Percentiles rank a stretch among this genome's conserved stretches.
Evolutionary conservation across 2,797 vertebrate species (phyloP).

Genomic region (Cygnus olor): DNA sequence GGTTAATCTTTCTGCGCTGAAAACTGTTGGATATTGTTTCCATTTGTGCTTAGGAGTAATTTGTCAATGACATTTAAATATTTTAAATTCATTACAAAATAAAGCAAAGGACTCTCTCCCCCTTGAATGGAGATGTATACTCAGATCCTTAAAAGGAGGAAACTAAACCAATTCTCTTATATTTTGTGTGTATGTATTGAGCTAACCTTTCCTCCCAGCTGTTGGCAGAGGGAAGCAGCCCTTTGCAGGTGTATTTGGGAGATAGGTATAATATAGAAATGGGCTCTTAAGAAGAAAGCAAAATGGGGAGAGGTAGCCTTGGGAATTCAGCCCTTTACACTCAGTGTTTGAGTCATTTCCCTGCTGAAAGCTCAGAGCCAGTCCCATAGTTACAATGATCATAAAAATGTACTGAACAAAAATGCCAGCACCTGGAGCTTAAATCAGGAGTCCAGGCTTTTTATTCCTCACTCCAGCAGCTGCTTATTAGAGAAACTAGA

Average conservation of each 20-base stretch:
- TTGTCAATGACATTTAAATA: background rate
- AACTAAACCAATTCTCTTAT: background rate
- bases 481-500: conserved; percentile 30
- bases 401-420: background rate
- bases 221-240: background rate
- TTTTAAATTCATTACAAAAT: background rate
- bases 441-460: background rate
- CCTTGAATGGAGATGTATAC: background rate
- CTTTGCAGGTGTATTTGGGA: background rate
- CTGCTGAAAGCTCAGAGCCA: background rate
- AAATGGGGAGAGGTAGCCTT: background rate
- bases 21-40: background rate
- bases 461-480: background rate
- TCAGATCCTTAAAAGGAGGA: background rate
- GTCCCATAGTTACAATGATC: background rate
- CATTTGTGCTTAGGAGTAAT: background rate
- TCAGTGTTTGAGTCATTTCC: background rate
- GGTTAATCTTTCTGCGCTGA: background rate
- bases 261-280: background rate
- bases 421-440: background rate
- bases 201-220: background rate
- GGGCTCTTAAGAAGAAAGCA: background rate
- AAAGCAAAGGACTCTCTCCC: background rate
- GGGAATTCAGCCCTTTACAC: background rate
- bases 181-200: background rate